These are phyloP conservation scores for Caenorhabditis becei DNA, from an alignment of 2,888 invertebrate genomes.

Conservation along the genomic window DNA sequence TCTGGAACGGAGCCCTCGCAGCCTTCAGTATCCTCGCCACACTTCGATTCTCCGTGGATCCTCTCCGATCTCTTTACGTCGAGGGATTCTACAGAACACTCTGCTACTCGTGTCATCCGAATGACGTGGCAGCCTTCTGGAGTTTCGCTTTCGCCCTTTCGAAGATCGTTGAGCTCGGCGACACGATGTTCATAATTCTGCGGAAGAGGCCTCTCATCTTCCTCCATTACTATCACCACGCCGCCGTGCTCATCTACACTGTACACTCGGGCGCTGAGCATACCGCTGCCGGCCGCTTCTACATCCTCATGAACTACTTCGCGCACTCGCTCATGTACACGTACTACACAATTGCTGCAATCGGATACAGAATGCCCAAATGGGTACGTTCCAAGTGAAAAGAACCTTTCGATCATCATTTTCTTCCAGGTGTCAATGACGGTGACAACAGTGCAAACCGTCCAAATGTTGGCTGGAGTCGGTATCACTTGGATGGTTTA, in stretches of 20 bases:
- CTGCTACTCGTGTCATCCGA: conserved; percentile 77
- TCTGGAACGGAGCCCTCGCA: conserved; percentile 83
- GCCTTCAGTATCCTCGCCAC: conserved; percentile 83
- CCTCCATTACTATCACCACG: conserved; percentile 82
- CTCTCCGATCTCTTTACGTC: conserved; percentile 68
- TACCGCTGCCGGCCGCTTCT: conserved; percentile 80
- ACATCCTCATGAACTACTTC: conserved; percentile 83
- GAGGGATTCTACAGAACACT: conserved; percentile 73
- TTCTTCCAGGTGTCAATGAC: conserved; percentile 72
- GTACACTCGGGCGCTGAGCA: conserved; percentile 81
- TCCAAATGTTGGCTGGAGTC: conserved; percentile 80
- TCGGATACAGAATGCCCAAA: conserved; percentile 84
- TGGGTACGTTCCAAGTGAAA: conserved; percentile 65
- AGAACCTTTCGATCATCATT: too few relatives aligned
- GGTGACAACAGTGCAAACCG: conserved; percentile 79
- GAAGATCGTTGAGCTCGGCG: conserved; percentile 80
- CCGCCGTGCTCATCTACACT: conserved; percentile 81
- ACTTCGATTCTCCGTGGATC: conserved; percentile 80
- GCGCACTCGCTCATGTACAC: conserved; percentile 84
- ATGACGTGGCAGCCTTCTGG: conserved; percentile 76
- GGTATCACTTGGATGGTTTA: conserved; percentile 77
- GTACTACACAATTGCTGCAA: conserved; percentile 83
- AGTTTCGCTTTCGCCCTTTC: conserved; percentile 78
- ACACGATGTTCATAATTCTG: conserved; percentile 80
- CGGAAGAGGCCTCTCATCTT: conserved; percentile 80